Evolutionary conservation across 2,113 vertebrate genomes (phyloP).

Genomic region (Oreochromis aureus): DNA sequence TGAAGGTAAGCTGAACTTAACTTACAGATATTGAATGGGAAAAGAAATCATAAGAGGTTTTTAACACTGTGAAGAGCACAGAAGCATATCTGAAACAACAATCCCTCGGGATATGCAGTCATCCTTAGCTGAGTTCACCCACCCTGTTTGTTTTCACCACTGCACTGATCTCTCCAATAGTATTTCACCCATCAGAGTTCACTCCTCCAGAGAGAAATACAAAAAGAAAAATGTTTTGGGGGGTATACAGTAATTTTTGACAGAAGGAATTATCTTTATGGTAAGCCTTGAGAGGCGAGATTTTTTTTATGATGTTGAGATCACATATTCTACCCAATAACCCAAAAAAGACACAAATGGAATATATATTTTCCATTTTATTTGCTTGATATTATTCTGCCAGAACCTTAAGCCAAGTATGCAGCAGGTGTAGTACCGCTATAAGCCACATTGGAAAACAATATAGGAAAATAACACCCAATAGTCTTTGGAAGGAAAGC

Average conservation of each 20-base stretch:
- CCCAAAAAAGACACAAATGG: not conserved
- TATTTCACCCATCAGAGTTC: not conserved
- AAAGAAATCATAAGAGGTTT: constrained; percentile 54
- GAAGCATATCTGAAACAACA: constrained; percentile 36
- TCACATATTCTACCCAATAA: not conserved
- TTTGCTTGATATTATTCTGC: not conserved
- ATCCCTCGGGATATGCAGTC: constrained; percentile 30
- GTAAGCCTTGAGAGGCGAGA: not conserved
- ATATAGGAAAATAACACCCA: not conserved
- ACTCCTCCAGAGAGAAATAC: not conserved
- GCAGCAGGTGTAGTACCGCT: not conserved
- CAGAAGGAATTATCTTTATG: not conserved
- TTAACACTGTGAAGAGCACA: constrained; percentile 53
- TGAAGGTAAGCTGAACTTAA: not conserved
- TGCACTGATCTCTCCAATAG: not conserved
- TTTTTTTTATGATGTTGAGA: not conserved
- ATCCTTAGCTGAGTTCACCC: constrained; percentile 44
- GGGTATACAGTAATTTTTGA: not conserved
- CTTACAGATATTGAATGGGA: not conserved
- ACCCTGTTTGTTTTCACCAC: constrained; percentile 25
- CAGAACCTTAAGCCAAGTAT: not conserved
- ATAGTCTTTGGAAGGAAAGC: not conserved
- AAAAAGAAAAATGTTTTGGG: not conserved
- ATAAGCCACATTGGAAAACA: not conserved
- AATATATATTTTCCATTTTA: not conserved